These are phyloP conservation scores for Stegastes partitus DNA, from an alignment of 2,113 vertebrate species.

Conservation along the genomic window DNA sequence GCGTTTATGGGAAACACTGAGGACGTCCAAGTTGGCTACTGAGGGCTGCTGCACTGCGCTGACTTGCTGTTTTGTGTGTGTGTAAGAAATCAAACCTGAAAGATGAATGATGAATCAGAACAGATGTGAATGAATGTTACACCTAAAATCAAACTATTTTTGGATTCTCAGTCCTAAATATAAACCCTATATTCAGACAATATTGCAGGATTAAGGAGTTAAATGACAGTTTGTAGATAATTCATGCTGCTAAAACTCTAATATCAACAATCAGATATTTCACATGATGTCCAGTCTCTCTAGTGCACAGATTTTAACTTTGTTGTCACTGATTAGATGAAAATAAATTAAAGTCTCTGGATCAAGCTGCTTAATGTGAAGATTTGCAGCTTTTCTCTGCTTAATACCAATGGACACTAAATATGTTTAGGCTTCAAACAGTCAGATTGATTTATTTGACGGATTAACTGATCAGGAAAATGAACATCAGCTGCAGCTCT, in stretches of 20 bases:
- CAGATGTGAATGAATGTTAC: not conserved
- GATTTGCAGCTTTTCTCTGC: too few species aligned
- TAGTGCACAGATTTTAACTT: too few species aligned
- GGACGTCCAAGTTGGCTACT: conserved; percentile 24
- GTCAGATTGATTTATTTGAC: too few species aligned
- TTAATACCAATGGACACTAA: too few species aligned
- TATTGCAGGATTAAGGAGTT: not conserved
- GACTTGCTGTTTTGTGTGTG: not conserved
- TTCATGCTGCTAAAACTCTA: too few species aligned
- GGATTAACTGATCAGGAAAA: not conserved
- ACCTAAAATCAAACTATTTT: not conserved
- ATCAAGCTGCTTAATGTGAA: too few species aligned
- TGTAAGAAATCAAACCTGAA: conserved; percentile 14
- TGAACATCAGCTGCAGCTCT: not conserved
- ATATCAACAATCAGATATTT: too few species aligned
- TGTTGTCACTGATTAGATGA: too few species aligned
- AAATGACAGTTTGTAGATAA: too few species aligned
- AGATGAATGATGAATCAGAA: conserved; percentile 15
- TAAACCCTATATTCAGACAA: not conserved
- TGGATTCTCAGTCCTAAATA: not conserved
- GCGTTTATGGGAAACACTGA: conserved; percentile 27
- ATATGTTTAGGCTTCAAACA: too few species aligned
- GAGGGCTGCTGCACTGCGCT: not conserved
- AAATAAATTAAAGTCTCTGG: too few species aligned
- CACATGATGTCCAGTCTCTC: too few species aligned